A percentile compares a stretch with the other conserved stretches of the same genome.
These are phyloP conservation scores for Denticeps clupeoides DNA, from an alignment of 2,797 vertebrate species.

Conservation along the genomic window DNA sequence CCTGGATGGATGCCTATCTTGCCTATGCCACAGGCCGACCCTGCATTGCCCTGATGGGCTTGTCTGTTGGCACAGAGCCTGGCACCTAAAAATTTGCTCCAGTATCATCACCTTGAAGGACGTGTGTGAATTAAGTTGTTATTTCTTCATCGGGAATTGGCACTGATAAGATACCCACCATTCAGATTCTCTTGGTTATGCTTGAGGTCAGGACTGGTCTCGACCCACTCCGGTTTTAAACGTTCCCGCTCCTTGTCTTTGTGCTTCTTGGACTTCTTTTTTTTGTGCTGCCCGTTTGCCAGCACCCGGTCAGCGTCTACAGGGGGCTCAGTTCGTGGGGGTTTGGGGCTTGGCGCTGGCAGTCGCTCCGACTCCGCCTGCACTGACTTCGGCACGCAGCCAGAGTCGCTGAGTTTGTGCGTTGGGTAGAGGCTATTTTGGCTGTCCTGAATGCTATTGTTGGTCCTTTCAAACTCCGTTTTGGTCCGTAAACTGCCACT, in stretches of 20 bases:
- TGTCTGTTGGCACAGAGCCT: too few species aligned
- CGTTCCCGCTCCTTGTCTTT: constrained; percentile 65
- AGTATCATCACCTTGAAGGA: too few species aligned
- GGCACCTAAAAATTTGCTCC: too few species aligned
- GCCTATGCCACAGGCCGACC: too few species aligned
- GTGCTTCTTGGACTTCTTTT: constrained; percentile 68
- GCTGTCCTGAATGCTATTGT: constrained; percentile 42
- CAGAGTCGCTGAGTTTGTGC: constrained; percentile 38
- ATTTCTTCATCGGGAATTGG: too few species aligned
- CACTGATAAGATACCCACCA: constrained; percentile 38
- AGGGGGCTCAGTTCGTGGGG: constrained; percentile 33
- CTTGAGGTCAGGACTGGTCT: constrained; percentile 59
- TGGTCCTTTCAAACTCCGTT: constrained; percentile 47
- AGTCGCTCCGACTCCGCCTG: constrained; percentile 31
- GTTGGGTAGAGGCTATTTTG: constrained; percentile 44
- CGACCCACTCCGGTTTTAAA: constrained; percentile 59
- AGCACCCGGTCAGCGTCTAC: constrained; percentile 48
- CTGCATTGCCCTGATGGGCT: too few species aligned
- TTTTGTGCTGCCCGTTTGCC: constrained; percentile 55
- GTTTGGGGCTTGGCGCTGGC: constrained; percentile 30
- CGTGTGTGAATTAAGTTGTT: too few species aligned
- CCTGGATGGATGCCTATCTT: too few species aligned
- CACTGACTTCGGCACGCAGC: constrained; percentile 40
- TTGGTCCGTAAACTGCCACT: constrained; percentile 40
- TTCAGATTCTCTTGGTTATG: constrained; percentile 51